A percentile compares a stretch with the other conserved stretches of the same genome.
Conservation (phyloP, 2,888 invertebrate genomes). For the Erebia epiphron region DNA sequence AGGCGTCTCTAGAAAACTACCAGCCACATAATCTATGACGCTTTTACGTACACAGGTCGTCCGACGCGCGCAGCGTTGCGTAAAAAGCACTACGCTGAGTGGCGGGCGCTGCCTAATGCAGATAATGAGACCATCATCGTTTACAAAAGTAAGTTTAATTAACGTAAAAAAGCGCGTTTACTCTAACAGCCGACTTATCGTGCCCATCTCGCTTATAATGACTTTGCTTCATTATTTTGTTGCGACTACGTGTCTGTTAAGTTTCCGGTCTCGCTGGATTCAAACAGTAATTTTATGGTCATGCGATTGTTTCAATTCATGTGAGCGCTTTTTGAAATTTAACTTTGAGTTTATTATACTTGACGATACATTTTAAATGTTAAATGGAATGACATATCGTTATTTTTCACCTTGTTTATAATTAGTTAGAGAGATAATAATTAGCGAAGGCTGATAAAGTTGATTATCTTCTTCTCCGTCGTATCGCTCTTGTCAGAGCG, state of each 20-base stretch:
- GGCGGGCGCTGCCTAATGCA: constrained; percentile 59
- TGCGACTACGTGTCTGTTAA: constrained; percentile 65
- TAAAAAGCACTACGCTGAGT: constrained; percentile 56
- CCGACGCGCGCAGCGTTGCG: constrained; percentile 56
- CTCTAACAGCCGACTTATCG: constrained; percentile 59
- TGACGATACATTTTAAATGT: constrained; percentile 1
- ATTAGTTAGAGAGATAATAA: background rate
- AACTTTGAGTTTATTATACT: constrained; percentile 28
- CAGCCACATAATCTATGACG: background rate
- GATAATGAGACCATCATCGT: constrained; percentile 75
- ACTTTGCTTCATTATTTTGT: constrained; percentile 81
- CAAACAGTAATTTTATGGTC: constrained; percentile 54
- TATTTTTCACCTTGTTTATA: constrained; percentile 1
- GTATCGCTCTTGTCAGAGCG: too few relatives aligned
- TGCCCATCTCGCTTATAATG: constrained; percentile 58
- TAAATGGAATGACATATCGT: constrained; percentile 19
- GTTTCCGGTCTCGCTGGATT: constrained; percentile 66
- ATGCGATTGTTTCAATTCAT: constrained; percentile 30
- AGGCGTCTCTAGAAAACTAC: background rate
- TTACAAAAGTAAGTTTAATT: constrained; percentile 81
- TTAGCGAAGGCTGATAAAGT: background rate
- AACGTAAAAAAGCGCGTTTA: constrained; percentile 81
- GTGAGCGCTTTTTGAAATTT: constrained; percentile 28
- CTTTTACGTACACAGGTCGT: constrained; percentile 8
- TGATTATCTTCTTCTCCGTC: too few relatives aligned